These are phyloP conservation scores for Bombus balteatus DNA, from an alignment of 1,140 invertebrate genomes.

Conservation along the genomic window DNA sequence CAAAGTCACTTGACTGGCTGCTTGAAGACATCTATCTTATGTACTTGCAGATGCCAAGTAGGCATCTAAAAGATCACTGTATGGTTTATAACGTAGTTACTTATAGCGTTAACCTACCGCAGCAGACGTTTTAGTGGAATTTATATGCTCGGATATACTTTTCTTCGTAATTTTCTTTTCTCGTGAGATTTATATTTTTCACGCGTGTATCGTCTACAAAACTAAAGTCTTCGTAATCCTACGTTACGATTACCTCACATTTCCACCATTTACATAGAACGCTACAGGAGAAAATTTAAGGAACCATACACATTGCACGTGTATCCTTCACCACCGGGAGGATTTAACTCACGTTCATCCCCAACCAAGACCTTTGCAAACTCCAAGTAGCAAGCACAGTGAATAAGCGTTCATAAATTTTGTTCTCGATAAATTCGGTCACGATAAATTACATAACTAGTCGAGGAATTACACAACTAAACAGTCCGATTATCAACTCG, in stretches of 20 bases:
- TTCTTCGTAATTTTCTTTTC: no score
- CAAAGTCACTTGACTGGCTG: no score
- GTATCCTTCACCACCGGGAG: neutral
- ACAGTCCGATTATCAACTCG: neutral
- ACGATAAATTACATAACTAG: neutral
- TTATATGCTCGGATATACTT: no score
- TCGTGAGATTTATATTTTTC: no score
- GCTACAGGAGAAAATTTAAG: neutral
- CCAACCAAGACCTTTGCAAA: neutral
- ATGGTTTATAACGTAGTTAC: no score
- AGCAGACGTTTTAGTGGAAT: no score
- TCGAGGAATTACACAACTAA: neutral
- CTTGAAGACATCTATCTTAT: no score
- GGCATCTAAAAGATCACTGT: no score
- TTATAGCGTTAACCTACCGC: no score
- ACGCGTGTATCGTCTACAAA: neutral
- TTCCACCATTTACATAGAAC: neutral
- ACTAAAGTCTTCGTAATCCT: neutral
- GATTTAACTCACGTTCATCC: neutral
- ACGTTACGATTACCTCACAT: neutral
- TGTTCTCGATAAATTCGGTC: neutral
- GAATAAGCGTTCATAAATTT: neutral
- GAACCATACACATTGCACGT: neutral
- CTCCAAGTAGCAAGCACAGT: neutral
- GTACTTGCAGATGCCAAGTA: no score